These are phyloP conservation scores for Drosophila pectinifera DNA, from an alignment of 1,140 invertebrate species.

Conservation along the genomic window DNA sequence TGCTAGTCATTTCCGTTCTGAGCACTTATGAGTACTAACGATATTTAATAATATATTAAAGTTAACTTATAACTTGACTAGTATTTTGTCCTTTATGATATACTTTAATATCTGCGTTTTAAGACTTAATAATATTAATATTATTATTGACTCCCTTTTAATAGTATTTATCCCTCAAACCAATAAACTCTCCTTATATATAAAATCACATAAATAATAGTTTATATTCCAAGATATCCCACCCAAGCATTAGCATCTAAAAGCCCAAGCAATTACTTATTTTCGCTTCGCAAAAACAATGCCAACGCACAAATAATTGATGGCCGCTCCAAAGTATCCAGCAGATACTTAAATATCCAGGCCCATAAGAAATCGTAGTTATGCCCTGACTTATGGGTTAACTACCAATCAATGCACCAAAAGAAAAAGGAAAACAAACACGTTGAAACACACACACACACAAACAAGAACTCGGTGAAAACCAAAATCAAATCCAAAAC, in stretches of 20 bases:
- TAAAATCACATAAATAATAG: neutral
- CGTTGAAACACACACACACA: neutral
- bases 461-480: slow-evolving; percentile 24
- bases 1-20: neutral
- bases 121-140: too few relatives aligned
- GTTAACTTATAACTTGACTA: too few relatives aligned
- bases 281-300: neutral
- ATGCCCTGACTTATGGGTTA: slow-evolving; percentile 41
- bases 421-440: neutral
- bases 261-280: slow-evolving; percentile 9
- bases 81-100: neutral
- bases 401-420: slow-evolving; percentile 48
- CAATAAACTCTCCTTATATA: too few relatives aligned
- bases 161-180: too few relatives aligned
- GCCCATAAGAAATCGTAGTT: slow-evolving; percentile 1
- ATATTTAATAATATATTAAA: neutral
- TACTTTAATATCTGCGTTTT: neutral
- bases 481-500: slow-evolving; percentile 57
- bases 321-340: slow-evolving; percentile 1
- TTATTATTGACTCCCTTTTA: too few relatives aligned
- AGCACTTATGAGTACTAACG: neutral
- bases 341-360: slow-evolving; percentile 5
- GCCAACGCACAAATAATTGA: slow-evolving; percentile 8
- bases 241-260: neutral
- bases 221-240: neutral